Evolutionary conservation across 2,888 invertebrate genomes (phyloP).

Genomic region (Apotomis betuletana): DNA sequence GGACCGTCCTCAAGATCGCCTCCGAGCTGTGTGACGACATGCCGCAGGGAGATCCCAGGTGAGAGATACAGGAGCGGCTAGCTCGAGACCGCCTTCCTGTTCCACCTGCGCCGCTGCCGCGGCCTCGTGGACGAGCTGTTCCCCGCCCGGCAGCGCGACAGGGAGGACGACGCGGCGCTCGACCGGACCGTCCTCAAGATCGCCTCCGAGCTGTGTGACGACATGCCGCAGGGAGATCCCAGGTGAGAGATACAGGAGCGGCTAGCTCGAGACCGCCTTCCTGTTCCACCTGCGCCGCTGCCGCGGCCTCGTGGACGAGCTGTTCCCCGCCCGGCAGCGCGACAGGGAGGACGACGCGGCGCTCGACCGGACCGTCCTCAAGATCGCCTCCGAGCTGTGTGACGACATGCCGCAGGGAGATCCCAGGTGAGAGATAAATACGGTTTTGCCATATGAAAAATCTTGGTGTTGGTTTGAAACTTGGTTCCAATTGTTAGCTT

Average conservation of each 20-base stretch:
- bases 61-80: conserved; percentile 55
- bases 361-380: conserved; percentile 67
- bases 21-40: conserved; percentile 92
- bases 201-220: conserved; percentile 91
- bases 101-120: conserved; percentile 85
- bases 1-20: conserved; percentile 82
- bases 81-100: conserved; percentile 91
- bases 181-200: conserved; percentile 76
- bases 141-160: conserved; percentile 51
- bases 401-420: conserved; percentile 95
- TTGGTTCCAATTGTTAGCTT: too few relatives aligned
- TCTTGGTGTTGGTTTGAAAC: too few relatives aligned
- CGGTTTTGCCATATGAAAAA: too few relatives aligned
- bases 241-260: conserved; percentile 55
- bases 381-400: conserved; percentile 89
- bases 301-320: conserved; percentile 56
- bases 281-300: conserved; percentile 87
- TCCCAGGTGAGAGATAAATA: conserved; percentile 78
- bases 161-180: conserved; percentile 66
- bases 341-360: conserved; percentile 61
- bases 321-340: conserved; percentile 58
- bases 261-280: conserved; percentile 89
- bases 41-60: conserved; percentile 92
- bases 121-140: conserved; percentile 60
- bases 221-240: conserved; percentile 95